Conservation (phyloP, 1,140 invertebrate species). For the Ylistrum balloti region DNA sequence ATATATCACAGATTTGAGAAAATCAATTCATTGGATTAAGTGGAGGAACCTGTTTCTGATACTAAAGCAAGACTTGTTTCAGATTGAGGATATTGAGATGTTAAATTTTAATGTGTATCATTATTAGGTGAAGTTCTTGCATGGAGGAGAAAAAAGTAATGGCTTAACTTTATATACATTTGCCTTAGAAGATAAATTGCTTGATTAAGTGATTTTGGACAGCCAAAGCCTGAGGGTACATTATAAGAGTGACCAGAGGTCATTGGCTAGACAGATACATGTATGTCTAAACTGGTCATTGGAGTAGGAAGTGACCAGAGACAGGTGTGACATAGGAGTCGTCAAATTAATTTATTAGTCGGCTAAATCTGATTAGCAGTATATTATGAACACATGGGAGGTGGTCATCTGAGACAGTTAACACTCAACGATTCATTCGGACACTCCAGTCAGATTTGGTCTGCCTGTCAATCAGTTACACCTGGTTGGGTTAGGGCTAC, state of each 20-base stretch:
- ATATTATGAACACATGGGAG: no score
- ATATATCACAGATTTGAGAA: no score
- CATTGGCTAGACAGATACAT: neutral
- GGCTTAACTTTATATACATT: no score
- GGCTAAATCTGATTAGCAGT: no score
- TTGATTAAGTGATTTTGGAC: no score
- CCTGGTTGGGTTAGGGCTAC: neutral
- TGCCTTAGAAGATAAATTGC: no score
- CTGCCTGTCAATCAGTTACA: conserved; percentile 15
- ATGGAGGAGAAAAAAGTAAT: neutral
- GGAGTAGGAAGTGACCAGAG: neutral
- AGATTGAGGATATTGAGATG: neutral
- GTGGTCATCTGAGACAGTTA: neutral
- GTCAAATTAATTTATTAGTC: neutral
- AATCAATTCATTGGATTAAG: neutral
- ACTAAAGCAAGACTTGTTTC: neutral
- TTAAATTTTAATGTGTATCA: neutral
- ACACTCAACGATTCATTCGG: neutral
- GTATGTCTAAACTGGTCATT: neutral
- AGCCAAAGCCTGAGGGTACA: neutral
- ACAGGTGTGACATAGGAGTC: neutral
- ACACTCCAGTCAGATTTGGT: neutral
- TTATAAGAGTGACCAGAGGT: neutral
- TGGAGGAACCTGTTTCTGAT: neutral
- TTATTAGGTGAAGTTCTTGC: neutral